Evolutionary conservation across 1,140 invertebrate genomes (phyloP).

Genomic region (Globodera rostochiensis): DNA sequence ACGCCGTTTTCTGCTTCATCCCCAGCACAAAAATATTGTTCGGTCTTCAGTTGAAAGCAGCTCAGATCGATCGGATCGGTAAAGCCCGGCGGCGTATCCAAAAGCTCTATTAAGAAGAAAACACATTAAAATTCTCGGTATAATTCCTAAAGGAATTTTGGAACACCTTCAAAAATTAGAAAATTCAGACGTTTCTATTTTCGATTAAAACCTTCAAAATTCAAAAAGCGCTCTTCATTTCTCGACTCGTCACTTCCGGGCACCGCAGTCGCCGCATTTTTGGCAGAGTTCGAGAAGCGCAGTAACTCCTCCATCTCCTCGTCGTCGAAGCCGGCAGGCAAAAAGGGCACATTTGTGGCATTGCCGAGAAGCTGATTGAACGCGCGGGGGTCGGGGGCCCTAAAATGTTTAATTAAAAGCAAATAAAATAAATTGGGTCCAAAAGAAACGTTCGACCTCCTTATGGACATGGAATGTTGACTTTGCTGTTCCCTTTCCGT

Average conservation of each 20-base stretch:
- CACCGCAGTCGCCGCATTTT: neutral
- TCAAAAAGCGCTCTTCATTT: conserved; percentile 39
- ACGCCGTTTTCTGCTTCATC: neutral
- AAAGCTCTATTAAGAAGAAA: conserved; percentile 21
- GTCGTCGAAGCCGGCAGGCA: conserved; percentile 50
- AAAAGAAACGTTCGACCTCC: conserved; percentile 14
- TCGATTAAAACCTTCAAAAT: conserved; percentile 46
- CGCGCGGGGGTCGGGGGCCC: conserved; percentile 45
- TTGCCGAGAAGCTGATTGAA: conserved; percentile 47
- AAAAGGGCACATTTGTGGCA: conserved; percentile 48
- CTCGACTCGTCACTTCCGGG: conserved; percentile 26
- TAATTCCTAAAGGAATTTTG: no score
- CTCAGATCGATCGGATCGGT: conserved; percentile 22
- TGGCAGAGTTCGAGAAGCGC: conserved; percentile 33
- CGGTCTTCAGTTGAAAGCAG: neutral
- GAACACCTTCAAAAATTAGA: no score
- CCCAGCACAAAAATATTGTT: neutral
- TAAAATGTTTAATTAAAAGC: conserved; percentile 27
- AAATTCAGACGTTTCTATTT: neutral
- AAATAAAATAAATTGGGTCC: neutral
- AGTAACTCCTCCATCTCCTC: conserved; percentile 41
- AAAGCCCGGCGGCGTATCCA: conserved; percentile 37
- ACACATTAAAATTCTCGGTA: no score
- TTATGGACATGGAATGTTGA: conserved; percentile 41
- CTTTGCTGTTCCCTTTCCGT: conserved; percentile 35